phyloP scores from a whole-genome alignment of 2,888 invertebrate genomes.

The Callyntrura sp. region DNA sequence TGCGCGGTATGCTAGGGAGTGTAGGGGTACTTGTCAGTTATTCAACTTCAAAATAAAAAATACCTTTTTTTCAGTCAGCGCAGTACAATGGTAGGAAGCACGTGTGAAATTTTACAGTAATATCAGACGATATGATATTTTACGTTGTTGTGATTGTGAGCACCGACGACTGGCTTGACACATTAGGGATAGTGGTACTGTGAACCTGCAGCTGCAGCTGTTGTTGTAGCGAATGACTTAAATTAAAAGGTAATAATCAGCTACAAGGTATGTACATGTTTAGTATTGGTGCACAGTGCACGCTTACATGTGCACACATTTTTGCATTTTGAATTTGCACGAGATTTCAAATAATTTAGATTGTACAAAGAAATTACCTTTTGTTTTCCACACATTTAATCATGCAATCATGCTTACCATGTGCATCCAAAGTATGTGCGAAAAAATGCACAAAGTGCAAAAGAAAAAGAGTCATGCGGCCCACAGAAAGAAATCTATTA shows the following conservation, averaged over 20 bases:
- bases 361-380: conserved; percentile 1
- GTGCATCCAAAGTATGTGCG: neutral
- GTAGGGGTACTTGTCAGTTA: neutral
- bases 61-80: neutral
- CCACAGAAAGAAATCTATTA: no score
- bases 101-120: conserved; percentile 40
- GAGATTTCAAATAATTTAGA: neutral
- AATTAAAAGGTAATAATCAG: neutral
- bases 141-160: neutral
- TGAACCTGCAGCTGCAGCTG: no score
- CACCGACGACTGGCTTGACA: neutral
- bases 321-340: neutral
- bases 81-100: conserved; percentile 52
- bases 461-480: neutral
- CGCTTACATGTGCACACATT: conserved; percentile 7
- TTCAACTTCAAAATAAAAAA: no score
- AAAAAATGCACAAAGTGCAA: conserved; percentile 1
- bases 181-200: neutral
- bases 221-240: neutral
- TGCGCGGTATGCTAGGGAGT: no score
- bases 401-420: neutral
- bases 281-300: neutral
- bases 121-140: neutral
- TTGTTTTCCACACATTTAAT: conserved; percentile 30
- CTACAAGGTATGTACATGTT: neutral